Base-by-base conservation (phyloP, 2,888 invertebrate species). In the Nipponacmea schrenckii region DNA sequence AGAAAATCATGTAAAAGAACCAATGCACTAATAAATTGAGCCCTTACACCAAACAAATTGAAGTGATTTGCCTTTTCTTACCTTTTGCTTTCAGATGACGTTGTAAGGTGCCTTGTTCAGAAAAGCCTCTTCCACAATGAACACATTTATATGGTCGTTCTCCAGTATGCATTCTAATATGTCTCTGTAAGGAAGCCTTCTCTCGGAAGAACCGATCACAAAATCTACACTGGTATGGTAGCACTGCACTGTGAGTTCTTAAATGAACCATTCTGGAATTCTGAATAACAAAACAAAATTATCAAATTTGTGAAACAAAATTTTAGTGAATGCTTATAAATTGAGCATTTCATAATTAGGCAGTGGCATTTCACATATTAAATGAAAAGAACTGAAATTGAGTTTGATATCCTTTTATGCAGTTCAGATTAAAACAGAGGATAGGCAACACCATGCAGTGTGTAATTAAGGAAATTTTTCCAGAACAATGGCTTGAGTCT, bases 1-100 rank as follows among this genome's bases (percentile, higher is more conserved):
- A n/a, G n/a, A n/a, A n/a, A n/a, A n/a, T n/a, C n/a, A n/a, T n/a
- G n/a, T n/a, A n/a, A n/a, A n/a, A n/a, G n/a, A n/a, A n/a, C n/a
- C n/a, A n/a, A n/a, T n/a, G n/a, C n/a, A n/a, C n/a, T n/a, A n/a
- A n/a, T n/a, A n/a, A n/a, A n/a, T n/a, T n/a, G n/a, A n/a, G n/a
- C n/a, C n/a, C n/a, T n/a, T n/a, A n/a, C n/a, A n/a, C n/a, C n/a
- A n/a, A n/a, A n/a, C n/a, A n/a, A n/a, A n/a, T n/a, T n/a, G n/a
- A n/a, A 10, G 10, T 39, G 10, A 8, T 5, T 5, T 39, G 10
- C 39, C 7, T n/a, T n/a, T n/a, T n/a, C n/a, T 10, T 39, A 86
- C 87, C 84, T 84, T 88, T 88, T 56, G 87, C 85, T 72, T 84
- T 85, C n/a, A 87, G 79, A 76, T 88, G 88, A 50, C 88, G 72